Base-by-base conservation (phyloP, 2,797 vertebrate species). In the Hippocampus kuda region DNA sequence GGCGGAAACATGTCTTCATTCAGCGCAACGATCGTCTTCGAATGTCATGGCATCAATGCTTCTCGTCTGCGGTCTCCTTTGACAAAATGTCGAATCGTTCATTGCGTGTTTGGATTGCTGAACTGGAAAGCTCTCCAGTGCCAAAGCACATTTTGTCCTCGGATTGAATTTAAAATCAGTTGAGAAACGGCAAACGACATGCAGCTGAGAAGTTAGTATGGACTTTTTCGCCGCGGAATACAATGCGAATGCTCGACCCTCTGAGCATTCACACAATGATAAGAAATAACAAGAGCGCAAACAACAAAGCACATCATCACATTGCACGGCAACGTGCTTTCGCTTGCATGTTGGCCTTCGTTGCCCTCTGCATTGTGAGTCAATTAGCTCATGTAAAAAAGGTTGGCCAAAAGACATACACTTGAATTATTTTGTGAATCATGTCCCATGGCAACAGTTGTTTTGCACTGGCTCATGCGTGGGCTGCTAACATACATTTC, bases 391-490 rank as follows among this genome's bases (percentile, higher is more conserved):
- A 83, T 75, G 66, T 30, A 68, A 67, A 80, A 46, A 85, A 74
- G 68, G 61, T 83, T 48, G 16, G 63, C 74, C 70, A 68, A 65
- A 77, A 77, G 75, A 77, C 80, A 78, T 73, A 77, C 75, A 72
- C 81, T 67, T 67, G 38, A 54, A 60, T 72, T 84, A 80, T 81
- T 87, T 86, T 84, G 79, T 75, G 77, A 71, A 78, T 76, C 68
- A 79, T 73, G 78, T 77, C 78, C 83, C 77, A 76, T 87, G 84
- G 82, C 79, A 88, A 88, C 81, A 71, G 69, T 79, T 86, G 81
- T 83, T 86, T 87, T 85, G 72, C 80, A 84, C 78, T 67, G 70
- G 74, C 72, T 86, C 75, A 48, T 42, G 75, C 76, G 79, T 79
- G 78, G 83, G 77, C 74, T 7, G 60, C 73, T 72, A 53, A 79